Evolutionary conservation across 2,797 vertebrate species (phyloP).

Genomic region (Pseudotriccus pelzelni): DNA sequence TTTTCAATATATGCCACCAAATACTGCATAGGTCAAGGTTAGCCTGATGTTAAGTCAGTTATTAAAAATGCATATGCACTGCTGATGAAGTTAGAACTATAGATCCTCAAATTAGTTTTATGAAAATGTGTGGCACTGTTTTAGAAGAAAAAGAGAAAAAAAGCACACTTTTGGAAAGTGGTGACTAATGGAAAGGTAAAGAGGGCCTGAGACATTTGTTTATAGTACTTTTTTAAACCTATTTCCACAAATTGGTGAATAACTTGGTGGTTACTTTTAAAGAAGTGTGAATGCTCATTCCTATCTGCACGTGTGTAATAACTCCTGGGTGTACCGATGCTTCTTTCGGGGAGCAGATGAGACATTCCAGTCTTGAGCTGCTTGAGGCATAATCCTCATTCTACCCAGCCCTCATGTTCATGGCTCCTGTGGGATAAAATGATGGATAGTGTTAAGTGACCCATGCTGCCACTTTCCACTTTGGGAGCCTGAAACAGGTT

Average conservation of each 20-base stretch:
- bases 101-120: background rate
- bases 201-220: background rate
- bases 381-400: background rate
- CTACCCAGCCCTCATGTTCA: background rate
- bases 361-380: background rate
- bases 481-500: constrained; percentile 53
- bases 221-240: background rate
- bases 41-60: background rate
- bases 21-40: background rate
- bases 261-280: background rate
- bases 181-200: background rate
- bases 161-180: background rate
- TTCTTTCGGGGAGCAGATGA: background rate
- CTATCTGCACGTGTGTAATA: background rate
- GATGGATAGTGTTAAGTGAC: background rate
- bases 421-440: constrained; percentile 6
- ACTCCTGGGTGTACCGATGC: background rate
- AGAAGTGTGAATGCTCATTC: background rate
- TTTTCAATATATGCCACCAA: background rate
- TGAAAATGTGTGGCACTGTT: background rate
- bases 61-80: background rate
- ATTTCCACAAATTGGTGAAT: background rate
- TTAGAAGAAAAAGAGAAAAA: background rate
- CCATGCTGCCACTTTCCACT: background rate
- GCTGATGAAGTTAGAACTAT: background rate